phyloP scores from a whole-genome alignment of 2,797 vertebrate species.

The Malacoctenus gilli region DNA sequence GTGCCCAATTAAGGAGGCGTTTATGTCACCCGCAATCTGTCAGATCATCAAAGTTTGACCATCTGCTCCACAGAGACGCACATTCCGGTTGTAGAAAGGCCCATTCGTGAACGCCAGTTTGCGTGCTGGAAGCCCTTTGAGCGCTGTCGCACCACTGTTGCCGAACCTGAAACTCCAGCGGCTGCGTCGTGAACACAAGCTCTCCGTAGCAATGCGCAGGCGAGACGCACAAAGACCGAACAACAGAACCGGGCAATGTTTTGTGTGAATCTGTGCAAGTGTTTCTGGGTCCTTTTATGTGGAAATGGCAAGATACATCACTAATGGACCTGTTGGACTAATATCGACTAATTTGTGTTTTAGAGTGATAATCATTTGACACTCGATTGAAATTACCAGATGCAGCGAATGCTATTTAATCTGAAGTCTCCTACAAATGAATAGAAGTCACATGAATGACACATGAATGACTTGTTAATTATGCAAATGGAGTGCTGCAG shows the following conservation, averaged over 20 bases:
- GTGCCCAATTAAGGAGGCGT: no score
- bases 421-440: conserved; percentile 68
- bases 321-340: conserved; percentile 26
- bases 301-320: conserved; percentile 19
- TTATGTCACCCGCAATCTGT: no score
- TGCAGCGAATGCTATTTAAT: conserved; percentile 66
- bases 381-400: conserved; percentile 54
- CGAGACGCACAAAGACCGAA: conserved; percentile 13
- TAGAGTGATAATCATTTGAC: conserved; percentile 48
- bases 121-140: conserved; percentile 41
- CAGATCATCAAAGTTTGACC: no score
- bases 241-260: conserved; percentile 15
- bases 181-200: conserved; percentile 56
- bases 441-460: conserved; percentile 79
- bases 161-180: no score
- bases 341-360: conserved; percentile 50
- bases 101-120: conserved; percentile 32
- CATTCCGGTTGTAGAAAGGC: neutral
- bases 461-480: conserved; percentile 86
- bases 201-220: conserved; percentile 49
- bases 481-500: conserved; percentile 81
- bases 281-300: conserved; percentile 18
- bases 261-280: conserved; percentile 6
- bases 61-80: conserved; percentile 31
- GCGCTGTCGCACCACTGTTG: conserved; percentile 47